A percentile compares a stretch with the other conserved stretches of the same genome.
Evolutionary conservation across 2,113 vertebrate genomes (phyloP).

Genomic region (Chrysemys picta): DNA sequence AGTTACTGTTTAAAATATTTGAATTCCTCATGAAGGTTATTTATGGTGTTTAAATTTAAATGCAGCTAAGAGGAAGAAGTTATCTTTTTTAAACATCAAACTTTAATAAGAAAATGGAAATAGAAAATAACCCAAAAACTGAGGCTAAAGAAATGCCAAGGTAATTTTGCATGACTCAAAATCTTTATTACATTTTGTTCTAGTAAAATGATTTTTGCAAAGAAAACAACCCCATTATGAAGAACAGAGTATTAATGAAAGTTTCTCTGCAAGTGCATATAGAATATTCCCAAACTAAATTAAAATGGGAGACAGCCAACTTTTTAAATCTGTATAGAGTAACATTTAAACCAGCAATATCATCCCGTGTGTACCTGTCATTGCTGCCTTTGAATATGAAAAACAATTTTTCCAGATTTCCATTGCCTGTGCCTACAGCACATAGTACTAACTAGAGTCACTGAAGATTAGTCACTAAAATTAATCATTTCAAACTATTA

Average conservation of each 20-base stretch:
- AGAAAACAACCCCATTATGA: not conserved
- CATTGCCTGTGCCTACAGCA: not conserved
- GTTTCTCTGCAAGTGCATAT: not conserved
- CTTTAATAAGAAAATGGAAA: not conserved
- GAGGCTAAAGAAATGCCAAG: not conserved
- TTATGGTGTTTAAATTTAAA: not conserved
- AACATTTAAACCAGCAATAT: not conserved
- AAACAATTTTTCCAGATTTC: constrained; percentile 20
- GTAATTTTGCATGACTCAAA: fast-evolving
- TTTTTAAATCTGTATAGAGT: not conserved
- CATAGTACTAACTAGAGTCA: constrained; percentile 24
- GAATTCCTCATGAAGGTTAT: not conserved
- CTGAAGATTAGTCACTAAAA: fast-evolving
- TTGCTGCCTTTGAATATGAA: not conserved
- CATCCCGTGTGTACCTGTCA: not conserved
- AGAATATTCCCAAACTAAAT: not conserved
- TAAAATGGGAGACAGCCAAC: not conserved
- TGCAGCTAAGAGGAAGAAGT: not conserved
- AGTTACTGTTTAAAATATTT: not conserved
- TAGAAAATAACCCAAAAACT: not conserved
- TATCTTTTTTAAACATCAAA: not conserved
- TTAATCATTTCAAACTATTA: not conserved
- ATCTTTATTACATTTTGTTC: not conserved
- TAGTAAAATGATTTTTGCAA: not conserved
- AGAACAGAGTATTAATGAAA: not conserved